phyloP scores from a whole-genome alignment of 1,140 invertebrate genomes.

The Drosophila murphyi region DNA sequence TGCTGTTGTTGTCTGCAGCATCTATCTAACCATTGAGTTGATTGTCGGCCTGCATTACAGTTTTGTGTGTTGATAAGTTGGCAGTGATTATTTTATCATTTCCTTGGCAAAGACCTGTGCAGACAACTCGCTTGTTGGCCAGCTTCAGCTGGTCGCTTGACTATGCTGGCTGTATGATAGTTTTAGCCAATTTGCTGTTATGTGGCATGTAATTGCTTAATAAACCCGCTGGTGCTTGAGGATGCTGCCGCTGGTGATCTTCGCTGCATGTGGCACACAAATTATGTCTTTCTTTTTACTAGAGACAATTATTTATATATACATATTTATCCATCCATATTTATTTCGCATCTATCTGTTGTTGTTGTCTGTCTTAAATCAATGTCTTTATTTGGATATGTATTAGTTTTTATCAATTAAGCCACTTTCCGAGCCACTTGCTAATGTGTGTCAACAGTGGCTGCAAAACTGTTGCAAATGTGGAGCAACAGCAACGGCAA shows the following conservation, averaged over 20 bases:
- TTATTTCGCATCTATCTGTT: neutral
- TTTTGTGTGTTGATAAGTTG: conserved; percentile 79
- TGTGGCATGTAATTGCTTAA: conserved; percentile 69
- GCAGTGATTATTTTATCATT: conserved; percentile 81
- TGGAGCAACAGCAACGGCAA: conserved; percentile 9
- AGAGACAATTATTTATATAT: neutral
- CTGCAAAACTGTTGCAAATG: conserved; percentile 37
- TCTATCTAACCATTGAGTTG: conserved; percentile 36
- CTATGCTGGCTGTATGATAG: conserved; percentile 32
- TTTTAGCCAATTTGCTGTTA: conserved; percentile 60
- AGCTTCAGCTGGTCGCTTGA: conserved; percentile 27
- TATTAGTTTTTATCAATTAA: conserved; percentile 42
- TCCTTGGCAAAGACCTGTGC: conserved; percentile 55
- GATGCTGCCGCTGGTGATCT: conserved; percentile 17
- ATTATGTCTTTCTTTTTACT: conserved; percentile 14
- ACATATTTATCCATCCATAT: too few species aligned
- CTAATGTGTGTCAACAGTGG: conserved; percentile 44
- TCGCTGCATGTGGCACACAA: neutral
- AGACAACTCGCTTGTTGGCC: conserved; percentile 41
- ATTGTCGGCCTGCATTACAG: conserved; percentile 66
- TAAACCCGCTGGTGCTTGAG: conserved; percentile 54
- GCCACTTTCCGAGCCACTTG: conserved; percentile 14
- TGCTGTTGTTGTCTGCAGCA: conserved; percentile 16
- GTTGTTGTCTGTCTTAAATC: conserved; percentile 19
- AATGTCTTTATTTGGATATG: conserved; percentile 12